Conservation (phyloP, 2,113 vertebrate genomes). For the Melanocharis versteri region DNA sequence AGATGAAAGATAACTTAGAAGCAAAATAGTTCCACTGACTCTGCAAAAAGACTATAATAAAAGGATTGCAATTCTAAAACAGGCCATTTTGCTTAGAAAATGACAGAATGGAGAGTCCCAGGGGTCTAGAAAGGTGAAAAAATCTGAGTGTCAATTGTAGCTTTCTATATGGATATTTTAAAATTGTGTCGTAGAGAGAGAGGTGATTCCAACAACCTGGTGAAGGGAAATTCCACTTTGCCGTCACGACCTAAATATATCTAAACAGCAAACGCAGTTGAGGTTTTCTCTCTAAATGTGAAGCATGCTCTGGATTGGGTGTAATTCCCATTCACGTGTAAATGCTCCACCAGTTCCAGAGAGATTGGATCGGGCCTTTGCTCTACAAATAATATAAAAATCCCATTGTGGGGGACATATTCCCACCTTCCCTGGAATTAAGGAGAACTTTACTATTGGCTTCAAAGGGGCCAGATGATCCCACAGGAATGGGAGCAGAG, state of each 20-base stretch:
- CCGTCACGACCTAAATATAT: neutral
- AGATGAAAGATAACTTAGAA: neutral
- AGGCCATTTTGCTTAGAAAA: neutral
- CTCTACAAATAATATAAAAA: neutral
- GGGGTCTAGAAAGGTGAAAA: neutral
- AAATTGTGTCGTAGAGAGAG: neutral
- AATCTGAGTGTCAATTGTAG: neutral
- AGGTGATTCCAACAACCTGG: neutral
- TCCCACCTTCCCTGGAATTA: neutral
- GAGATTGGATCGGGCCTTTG: neutral
- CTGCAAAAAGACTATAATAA: neutral
- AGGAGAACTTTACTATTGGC: neutral
- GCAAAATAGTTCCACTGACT: neutral
- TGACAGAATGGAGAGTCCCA: neutral
- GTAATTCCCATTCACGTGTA: neutral
- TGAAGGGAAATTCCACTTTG: neutral
- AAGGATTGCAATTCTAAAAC: neutral
- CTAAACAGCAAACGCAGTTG: neutral
- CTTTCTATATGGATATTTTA: neutral
- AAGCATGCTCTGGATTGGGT: neutral
- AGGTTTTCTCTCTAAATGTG: neutral
- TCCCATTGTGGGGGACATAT: neutral
- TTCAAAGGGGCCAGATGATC: neutral
- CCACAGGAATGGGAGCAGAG: neutral
- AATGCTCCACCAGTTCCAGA: neutral